Evolutionary conservation across 2,797 vertebrate genomes (phyloP), one percentile per base, ranked within the genome.

Genomic region (Otolemur crassicaudatus): DNA sequence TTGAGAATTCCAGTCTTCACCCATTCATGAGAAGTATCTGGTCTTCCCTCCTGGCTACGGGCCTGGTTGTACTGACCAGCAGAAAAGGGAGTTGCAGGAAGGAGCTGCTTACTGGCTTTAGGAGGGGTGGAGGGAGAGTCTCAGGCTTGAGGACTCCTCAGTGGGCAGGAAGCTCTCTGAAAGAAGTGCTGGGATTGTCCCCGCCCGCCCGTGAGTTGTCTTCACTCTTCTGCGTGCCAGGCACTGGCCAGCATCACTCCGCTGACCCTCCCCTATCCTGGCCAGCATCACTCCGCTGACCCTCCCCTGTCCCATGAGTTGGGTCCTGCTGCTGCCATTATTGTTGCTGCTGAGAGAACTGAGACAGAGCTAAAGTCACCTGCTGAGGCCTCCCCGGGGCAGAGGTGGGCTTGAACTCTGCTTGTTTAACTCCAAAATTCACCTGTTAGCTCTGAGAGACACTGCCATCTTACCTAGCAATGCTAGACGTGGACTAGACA

Each of bases 41-140:
- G 67, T 76, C 73, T 63, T 77, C 40, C 40, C 40, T 86, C 89
- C 93, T 97, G 97, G 96, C 97, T 0, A 1, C 6, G 13, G 80
- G 79, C 80, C 93, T 67, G 3, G 70, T 16, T 63, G 88, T 49
- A 93, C 93, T 97, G 93, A 95, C 77, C 37, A 25, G 23, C 3
- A 84, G 85, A 92, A 96, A 90, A 94, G 87, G 63, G 58, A 40
- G 58, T 20, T 70, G 84, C 23, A 72, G 88, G 94, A 86, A 84
- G 76, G 75, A 43, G 34, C 82, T n/a, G 87, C 92, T 0, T 0
- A 4, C 40, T 40, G 40, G 81, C 92, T 80, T 20, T 19, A 29
- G 53, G 29, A 7, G 40, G 65, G 17, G 31, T 27, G 0, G 72
- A 85, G 70, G 43, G 7, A 37, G 20, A 29, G 20, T 34, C 63